Conservation (phyloP, 2,888 invertebrate genomes). For the Scaptomyza caliginosa region DNA sequence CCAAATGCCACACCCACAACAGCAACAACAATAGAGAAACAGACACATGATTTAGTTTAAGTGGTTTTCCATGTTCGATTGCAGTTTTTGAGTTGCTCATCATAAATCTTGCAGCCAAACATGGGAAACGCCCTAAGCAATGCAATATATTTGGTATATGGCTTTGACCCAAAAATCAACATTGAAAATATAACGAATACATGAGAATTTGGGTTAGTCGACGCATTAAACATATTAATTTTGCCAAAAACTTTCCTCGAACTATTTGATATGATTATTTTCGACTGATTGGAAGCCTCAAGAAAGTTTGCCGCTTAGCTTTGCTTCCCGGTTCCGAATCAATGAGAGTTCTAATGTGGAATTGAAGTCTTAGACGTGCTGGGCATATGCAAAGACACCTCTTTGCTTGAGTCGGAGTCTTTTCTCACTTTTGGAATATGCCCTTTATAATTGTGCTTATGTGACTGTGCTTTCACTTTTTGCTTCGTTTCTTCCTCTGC, state of each 20-base stretch:
- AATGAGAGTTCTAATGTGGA: conserved; percentile 10
- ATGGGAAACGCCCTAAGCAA: conserved; percentile 28
- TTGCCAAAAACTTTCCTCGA: neutral
- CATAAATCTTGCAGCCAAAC: conserved; percentile 66
- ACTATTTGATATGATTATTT: conserved; percentile 11
- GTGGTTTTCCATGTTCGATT: conserved; percentile 76
- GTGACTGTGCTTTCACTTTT: no score
- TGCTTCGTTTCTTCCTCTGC: neutral
- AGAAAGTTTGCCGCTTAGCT: no score
- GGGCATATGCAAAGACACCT: conserved; percentile 12
- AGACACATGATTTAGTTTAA: conserved; percentile 43
- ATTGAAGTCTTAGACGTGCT: conserved; percentile 14
- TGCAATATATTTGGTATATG: conserved; percentile 42
- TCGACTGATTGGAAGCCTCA: neutral
- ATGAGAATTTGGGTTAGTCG: conserved; percentile 43
- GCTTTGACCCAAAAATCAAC: conserved; percentile 37
- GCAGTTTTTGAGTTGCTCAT: conserved; percentile 63
- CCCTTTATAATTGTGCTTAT: neutral
- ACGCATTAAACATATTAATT: conserved; percentile 20
- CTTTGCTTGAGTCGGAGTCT: conserved; percentile 4
- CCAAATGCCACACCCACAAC: conserved; percentile 57
- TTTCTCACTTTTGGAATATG: conserved; percentile 1
- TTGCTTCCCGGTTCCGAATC: neutral
- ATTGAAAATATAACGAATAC: neutral
- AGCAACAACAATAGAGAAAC: neutral